Conservation (phyloP, 2,113 vertebrate species). For the Bostrychus sinensis region DNA sequence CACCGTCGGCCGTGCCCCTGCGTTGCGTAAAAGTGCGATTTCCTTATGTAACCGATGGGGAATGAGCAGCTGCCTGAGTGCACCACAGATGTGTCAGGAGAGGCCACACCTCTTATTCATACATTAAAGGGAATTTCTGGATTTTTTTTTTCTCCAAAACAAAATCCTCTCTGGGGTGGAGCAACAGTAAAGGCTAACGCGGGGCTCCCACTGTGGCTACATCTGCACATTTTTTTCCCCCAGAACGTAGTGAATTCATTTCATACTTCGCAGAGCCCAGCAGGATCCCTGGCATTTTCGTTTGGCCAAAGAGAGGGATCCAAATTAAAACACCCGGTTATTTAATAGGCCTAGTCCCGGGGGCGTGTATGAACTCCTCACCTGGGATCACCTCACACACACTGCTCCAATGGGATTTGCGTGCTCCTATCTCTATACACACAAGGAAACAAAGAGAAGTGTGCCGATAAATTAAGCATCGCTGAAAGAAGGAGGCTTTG, state of each 20-base stretch:
- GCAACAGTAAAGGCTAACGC: slow-evolving; percentile 31
- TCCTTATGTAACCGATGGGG: slow-evolving; percentile 17
- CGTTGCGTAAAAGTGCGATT: slow-evolving; percentile 28
- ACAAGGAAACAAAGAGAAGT: slow-evolving; percentile 21
- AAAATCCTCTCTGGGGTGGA: slow-evolving; percentile 32
- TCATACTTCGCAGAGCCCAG: slow-evolving; percentile 57
- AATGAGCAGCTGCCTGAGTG: slow-evolving; percentile 36
- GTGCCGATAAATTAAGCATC: slow-evolving; percentile 47
- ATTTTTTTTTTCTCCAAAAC: slow-evolving; percentile 46
- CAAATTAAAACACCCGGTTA: slow-evolving; percentile 41
- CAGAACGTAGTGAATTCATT: slow-evolving; percentile 55
- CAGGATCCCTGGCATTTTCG: slow-evolving; percentile 42
- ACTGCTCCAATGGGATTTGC: slow-evolving; percentile 15
- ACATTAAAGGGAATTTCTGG: slow-evolving; percentile 41
- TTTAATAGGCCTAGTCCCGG: slow-evolving; percentile 30
- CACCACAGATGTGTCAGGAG: slow-evolving; percentile 34
- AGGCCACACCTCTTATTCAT: slow-evolving; percentile 13
- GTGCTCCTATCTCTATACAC: slow-evolving; percentile 3
- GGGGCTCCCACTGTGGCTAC: slow-evolving; percentile 59
- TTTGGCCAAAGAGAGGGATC: slow-evolving; percentile 28
- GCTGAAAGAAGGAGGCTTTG: slow-evolving; percentile 26
- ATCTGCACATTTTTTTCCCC: slow-evolving; percentile 59
- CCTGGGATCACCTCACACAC: slow-evolving; percentile 45
- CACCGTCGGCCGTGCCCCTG: neutral
- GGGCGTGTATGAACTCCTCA: slow-evolving; percentile 44